Conservation (phyloP, 2,113 vertebrate species). For the Craseonycteris thonglongyai region DNA sequence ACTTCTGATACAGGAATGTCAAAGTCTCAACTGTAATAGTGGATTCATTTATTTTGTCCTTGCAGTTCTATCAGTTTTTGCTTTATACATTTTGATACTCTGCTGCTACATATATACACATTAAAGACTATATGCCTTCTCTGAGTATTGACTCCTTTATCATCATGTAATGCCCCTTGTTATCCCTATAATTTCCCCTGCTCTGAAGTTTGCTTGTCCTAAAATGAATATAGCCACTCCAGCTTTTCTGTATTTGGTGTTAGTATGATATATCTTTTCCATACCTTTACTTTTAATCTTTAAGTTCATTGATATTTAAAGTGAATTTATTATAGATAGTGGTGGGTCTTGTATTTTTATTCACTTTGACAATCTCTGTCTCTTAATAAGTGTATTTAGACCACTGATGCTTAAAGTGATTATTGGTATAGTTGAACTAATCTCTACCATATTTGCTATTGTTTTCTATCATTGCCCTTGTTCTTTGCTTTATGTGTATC, state of each 20-base stretch:
- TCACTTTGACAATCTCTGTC: neutral
- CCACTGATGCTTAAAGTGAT: neutral
- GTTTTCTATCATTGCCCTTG: neutral
- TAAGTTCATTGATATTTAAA: neutral
- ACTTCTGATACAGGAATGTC: neutral
- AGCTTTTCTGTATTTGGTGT: neutral
- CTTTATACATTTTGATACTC: neutral
- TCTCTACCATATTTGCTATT: neutral
- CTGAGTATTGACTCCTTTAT: neutral
- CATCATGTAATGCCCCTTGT: neutral
- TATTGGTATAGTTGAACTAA: neutral
- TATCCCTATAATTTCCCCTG: neutral
- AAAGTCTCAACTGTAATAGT: neutral
- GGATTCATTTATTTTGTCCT: neutral
- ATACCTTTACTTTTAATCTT: neutral
- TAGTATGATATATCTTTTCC: neutral
- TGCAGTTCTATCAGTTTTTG: neutral
- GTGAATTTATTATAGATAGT: neutral
- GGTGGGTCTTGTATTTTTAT: neutral
- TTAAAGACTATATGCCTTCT: neutral
- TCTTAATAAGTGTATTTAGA: neutral
- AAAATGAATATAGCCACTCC: neutral
- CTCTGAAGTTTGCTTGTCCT: neutral
- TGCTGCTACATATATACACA: neutral
- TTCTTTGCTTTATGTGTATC: neutral